These are phyloP conservation scores for Nothobranchius furzeri DNA, from an alignment of 2,113 vertebrate species.

Conservation along the genomic window DNA sequence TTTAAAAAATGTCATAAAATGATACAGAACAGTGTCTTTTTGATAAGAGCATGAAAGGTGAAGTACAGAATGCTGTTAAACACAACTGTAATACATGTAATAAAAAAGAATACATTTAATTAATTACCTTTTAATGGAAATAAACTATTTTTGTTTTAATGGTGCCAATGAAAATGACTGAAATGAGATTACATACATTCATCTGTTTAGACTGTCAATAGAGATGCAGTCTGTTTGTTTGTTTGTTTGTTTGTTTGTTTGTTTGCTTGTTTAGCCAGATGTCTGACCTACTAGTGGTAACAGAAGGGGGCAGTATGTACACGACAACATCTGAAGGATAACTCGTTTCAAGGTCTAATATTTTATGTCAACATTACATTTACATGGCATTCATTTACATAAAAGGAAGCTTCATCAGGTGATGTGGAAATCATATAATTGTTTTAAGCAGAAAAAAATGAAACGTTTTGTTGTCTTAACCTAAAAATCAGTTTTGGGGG, in stretches of 20 bases:
- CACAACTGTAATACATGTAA: neutral
- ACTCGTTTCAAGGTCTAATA: slow-evolving; percentile 25
- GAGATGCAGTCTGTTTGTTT: slow-evolving; percentile 38
- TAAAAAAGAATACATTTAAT: too few relatives aligned
- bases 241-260: slow-evolving; percentile 41
- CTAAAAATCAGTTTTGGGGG: neutral
- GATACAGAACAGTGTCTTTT: slow-evolving; percentile 28
- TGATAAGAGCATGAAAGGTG: slow-evolving; percentile 34
- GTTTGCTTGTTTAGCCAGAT: slow-evolving; percentile 41
- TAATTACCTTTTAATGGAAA: too few relatives aligned
- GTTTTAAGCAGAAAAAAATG: neutral
- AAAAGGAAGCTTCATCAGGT: neutral
- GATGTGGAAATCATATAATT: neutral
- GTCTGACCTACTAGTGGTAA: slow-evolving; percentile 38
- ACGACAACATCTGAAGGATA: slow-evolving; percentile 49
- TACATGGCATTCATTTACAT: neutral
- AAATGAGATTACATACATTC: slow-evolving; percentile 4
- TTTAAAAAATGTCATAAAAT: slow-evolving; percentile 58
- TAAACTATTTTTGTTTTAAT: neutral
- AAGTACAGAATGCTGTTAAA: slow-evolving; percentile 1
- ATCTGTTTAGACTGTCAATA: slow-evolving; percentile 43
- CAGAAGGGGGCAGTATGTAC: slow-evolving; percentile 75
- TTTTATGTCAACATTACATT: neutral
- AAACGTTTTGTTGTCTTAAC: neutral
- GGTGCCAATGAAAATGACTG: neutral